Conservation (phyloP, 2,797 vertebrate species). For the Okamejei kenojei region DNA sequence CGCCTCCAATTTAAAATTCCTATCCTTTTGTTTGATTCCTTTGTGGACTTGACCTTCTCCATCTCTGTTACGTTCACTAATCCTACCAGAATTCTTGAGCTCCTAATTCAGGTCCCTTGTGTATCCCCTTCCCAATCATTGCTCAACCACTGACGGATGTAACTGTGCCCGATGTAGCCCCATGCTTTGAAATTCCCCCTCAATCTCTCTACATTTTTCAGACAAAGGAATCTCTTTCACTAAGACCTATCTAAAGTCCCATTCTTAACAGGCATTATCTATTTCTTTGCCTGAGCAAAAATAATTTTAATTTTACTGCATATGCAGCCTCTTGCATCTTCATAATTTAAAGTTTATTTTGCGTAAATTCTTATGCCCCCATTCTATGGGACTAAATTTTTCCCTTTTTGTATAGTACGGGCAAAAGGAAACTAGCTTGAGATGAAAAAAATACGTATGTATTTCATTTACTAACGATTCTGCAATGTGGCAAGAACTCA, state of each 20-base stretch:
- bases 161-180: background rate
- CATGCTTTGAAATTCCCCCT: background rate
- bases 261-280: background rate
- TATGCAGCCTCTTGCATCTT: too few species aligned
- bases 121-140: background rate
- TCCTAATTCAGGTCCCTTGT: background rate
- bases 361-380: too few species aligned
- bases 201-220: background rate
- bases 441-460: background rate
- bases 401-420: background rate
- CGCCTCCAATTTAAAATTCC: background rate
- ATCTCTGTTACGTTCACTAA: background rate
- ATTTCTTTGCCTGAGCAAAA: background rate
- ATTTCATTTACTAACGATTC: background rate
- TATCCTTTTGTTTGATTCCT: background rate
- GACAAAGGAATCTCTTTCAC: background rate
- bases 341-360: too few species aligned
- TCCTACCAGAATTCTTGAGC: background rate
- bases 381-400: too few species aligned
- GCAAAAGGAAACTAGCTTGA: background rate
- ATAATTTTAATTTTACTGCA: too few species aligned
- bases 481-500: background rate
- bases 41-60: background rate
- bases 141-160: background rate
- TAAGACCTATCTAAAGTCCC: background rate